Evolutionary conservation across 2,888 invertebrate species (phyloP), one percentile per base, ranked within the genome.

Genomic region (Cerastoderma edule): DNA sequence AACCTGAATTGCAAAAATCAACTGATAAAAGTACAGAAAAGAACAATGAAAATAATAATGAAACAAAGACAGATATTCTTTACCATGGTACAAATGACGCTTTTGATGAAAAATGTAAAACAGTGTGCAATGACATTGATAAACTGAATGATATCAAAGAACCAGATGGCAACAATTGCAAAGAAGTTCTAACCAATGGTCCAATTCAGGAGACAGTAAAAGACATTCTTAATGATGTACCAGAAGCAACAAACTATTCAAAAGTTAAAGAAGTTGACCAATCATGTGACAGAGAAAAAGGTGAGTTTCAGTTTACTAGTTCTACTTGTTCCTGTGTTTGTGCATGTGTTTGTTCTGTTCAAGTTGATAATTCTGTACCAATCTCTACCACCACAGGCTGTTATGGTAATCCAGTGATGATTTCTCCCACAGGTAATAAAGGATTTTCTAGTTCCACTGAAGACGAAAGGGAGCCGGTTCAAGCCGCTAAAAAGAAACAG

Each of bases 361-460:
- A 44, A 22, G 32, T 39, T 53, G 50, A 33, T 54, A 33, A 19
- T n/a, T 46, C 30, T 66, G 33, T 33, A 24, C 3, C 56, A 56
- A 2, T n/a, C n/a, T n/a, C n/a, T n/a, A n/a, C n/a, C n/a, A n/a
- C n/a, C n/a, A n/a, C n/a, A n/a, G n/a, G n/a, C n/a, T n/a, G n/a
- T n/a, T n/a, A n/a, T n/a, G n/a, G n/a, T n/a, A n/a, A n/a, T n/a
- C n/a, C n/a, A n/a, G n/a, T n/a, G n/a, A n/a, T 60, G 24, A 60
- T 72, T 72, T 72, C 68, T 72, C 66, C 64, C 46, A 54, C 72
- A 75, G 75, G 68, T 46, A 16, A 50, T 24, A 67, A 65, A 69
- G 72, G 63, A 66, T 67, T 66, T 63, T 79, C 75, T 56, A 79
- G 79, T 50, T 69, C 79, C 6, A 79, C 72, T 72, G 79, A 72